Percentiles rank a stretch among this genome's conserved stretches.
phyloP scores from a whole-genome alignment of 2,888 invertebrate genomes.

The Apamea epomidion region DNA sequence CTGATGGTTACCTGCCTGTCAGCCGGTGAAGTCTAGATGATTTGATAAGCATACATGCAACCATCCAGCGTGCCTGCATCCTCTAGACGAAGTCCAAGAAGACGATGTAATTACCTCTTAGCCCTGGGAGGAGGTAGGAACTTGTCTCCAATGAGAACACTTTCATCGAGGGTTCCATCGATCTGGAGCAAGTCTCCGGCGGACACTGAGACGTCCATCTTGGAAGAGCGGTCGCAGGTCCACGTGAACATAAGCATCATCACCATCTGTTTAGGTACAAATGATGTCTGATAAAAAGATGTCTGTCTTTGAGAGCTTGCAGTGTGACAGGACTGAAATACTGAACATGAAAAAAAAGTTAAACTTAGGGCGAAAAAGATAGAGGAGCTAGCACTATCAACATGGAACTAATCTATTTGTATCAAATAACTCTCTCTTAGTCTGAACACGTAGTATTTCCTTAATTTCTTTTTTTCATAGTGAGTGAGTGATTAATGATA shows the following conservation, averaged over 20 bases:
- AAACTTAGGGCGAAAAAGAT: not conserved
- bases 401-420: not conserved
- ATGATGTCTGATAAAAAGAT: not conserved
- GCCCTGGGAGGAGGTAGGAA: slow-evolving; percentile 76
- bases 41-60: slow-evolving; percentile 13
- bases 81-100: not conserved
- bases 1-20: slow-evolving; percentile 21
- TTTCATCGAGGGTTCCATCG: slow-evolving; percentile 88
- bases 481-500: not conserved
- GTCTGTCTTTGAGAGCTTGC: not conserved
- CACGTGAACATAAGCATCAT: slow-evolving; percentile 86
- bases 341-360: not conserved
- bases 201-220: slow-evolving; percentile 86
- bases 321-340: not conserved
- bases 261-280: slow-evolving; percentile 74
- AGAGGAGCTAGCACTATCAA: not conserved
- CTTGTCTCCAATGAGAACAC: slow-evolving; percentile 87
- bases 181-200: slow-evolving; percentile 88
- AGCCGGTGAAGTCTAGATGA: not conserved
- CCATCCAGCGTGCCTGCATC: slow-evolving; percentile 7
- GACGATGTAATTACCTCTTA: slow-evolving; percentile 77
- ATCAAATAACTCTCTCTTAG: not conserved
- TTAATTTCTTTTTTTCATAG: not conserved
- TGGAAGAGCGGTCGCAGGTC: slow-evolving; percentile 78
- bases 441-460: not conserved